Evolutionary conservation across 2,888 invertebrate genomes (phyloP).

Genomic region (Drosophila aldrichi): DNA sequence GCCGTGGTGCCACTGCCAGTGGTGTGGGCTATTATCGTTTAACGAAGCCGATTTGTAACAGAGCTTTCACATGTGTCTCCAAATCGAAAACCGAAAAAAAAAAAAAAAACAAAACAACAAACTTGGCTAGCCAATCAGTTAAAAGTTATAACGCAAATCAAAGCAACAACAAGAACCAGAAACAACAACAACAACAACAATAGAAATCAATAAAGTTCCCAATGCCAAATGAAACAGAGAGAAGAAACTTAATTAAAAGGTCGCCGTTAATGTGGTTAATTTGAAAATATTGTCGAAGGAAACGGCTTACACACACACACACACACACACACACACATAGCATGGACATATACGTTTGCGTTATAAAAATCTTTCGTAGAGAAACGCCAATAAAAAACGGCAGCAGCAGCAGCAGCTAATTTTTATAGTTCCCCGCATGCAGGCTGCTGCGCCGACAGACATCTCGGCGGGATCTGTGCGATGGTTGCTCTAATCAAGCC

Average conservation of each 20-base stretch:
- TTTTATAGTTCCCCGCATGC: conserved; percentile 68
- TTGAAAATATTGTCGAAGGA: conserved; percentile 80
- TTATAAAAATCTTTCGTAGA: conserved; percentile 70
- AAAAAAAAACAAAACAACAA: conserved; percentile 20
- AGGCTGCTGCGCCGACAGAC: conserved; percentile 72
- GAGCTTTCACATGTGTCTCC: conserved; percentile 74
- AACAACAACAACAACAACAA: conserved; percentile 30
- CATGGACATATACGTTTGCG: conserved; percentile 37
- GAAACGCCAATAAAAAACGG: conserved; percentile 73
- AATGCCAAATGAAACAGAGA: conserved; percentile 65
- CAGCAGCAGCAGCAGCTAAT: conserved; percentile 71
- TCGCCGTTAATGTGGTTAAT: conserved; percentile 79
- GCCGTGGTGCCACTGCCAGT: neutral
- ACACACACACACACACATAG: conserved; percentile 16
- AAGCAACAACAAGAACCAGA: conserved; percentile 33
- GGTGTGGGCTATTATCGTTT: conserved; percentile 65
- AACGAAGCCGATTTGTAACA: conserved; percentile 77
- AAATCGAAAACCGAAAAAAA: conserved; percentile 40
- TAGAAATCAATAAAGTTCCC: conserved; percentile 79
- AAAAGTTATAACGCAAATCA: conserved; percentile 58
- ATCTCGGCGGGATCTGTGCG: conserved; percentile 74
- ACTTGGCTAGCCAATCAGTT: conserved; percentile 62
- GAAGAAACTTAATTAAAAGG: conserved; percentile 80
- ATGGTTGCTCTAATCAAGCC: conserved; percentile 63
- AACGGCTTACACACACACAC: conserved; percentile 62